phyloP scores from a whole-genome alignment of 1,140 invertebrate species.

The Trachelipus rathkii region DNA sequence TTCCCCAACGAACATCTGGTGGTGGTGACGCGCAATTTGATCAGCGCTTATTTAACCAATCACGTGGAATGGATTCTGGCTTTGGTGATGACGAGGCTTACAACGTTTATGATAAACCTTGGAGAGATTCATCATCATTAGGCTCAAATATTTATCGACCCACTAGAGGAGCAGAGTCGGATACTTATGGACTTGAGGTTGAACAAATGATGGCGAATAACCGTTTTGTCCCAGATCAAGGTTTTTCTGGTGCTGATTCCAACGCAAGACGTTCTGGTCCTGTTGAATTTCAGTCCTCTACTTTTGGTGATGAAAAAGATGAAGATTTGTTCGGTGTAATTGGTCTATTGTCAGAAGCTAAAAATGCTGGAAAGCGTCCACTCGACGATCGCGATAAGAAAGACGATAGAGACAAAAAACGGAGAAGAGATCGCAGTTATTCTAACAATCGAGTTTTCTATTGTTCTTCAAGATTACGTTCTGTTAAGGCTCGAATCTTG shows the following conservation, averaged over 20 bases:
- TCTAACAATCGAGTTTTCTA: no score
- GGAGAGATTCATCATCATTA: conserved; percentile 75
- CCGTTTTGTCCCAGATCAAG: conserved; percentile 94
- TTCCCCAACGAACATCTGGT: conserved; percentile 76
- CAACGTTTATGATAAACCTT: conserved; percentile 95
- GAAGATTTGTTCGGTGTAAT: conserved; percentile 92
- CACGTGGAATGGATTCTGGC: conserved; percentile 91
- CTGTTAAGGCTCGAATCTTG: no score
- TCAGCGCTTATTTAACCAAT: conserved; percentile 91
- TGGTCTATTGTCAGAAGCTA: conserved; percentile 95
- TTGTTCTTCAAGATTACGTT: no score
- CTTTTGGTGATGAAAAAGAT: conserved; percentile 59
- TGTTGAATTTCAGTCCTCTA: conserved; percentile 72
- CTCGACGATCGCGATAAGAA: conserved; percentile 49
- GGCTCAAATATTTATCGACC: conserved; percentile 90
- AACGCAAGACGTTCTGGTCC: conserved; percentile 71
- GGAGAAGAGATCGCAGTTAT: conserved; percentile 34
- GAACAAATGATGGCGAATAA: conserved; percentile 83
- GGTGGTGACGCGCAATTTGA: conserved; percentile 86
- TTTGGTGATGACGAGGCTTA: conserved; percentile 97
- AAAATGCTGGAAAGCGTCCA: conserved; percentile 64
- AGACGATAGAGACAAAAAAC: conserved; percentile 47
- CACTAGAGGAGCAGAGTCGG: conserved; percentile 79
- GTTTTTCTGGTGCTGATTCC: conserved; percentile 85
- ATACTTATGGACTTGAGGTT: conserved; percentile 83